Base-by-base conservation (phyloP, 2,888 invertebrate genomes). In the Ichneumon xanthorius region DNA sequence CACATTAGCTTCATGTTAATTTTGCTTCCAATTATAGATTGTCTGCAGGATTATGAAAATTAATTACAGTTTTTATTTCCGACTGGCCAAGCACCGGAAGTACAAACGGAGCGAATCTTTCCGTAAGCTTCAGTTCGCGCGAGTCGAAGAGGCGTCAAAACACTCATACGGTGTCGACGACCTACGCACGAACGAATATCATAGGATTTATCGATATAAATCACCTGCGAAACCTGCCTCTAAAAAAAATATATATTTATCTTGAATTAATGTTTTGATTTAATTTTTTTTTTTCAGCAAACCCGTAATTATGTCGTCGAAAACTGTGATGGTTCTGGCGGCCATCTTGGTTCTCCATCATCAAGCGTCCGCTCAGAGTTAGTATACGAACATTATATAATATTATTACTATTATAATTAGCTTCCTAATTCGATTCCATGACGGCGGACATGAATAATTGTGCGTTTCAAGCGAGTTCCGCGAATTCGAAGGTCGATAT, bases 321-420 rank as follows among this genome's bases (percentile, higher is more conserved):
- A 6, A 30, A 68, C 22, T 77, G 72, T 53, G 33, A 48, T 50
- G 26, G 16, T 65, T 3, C 14, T 80, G 16, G 61, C 61, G 22
- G 33, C 40, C 55, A n/a, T 77, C 19, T 65, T 80, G 48, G 40
- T 72, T 2, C 37, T 80, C 33, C 40, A 77, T 61, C 48, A 72
- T 68, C 72, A 19, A 48, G 63, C 37, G 16, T 61, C 58, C 19
- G 72, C 80, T n/a, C 76, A 80, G 45, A 40, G 83, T 82, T 30
- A 63, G 80, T 68, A 80, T 26, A 22, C 16, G 4, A 30, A 61
- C 11, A 48, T 22, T 40, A 11, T 45, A 37, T 33, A 16, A 19
- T 63, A 61, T 40, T 30, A 61, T n/a, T 45, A 11, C 7, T 33
- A 2, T 2, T 33, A 30, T 14, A 37, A 72, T 53, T 30, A 22